Base-by-base conservation (phyloP, 2,113 vertebrate species). In the Mus pahari region DNA sequence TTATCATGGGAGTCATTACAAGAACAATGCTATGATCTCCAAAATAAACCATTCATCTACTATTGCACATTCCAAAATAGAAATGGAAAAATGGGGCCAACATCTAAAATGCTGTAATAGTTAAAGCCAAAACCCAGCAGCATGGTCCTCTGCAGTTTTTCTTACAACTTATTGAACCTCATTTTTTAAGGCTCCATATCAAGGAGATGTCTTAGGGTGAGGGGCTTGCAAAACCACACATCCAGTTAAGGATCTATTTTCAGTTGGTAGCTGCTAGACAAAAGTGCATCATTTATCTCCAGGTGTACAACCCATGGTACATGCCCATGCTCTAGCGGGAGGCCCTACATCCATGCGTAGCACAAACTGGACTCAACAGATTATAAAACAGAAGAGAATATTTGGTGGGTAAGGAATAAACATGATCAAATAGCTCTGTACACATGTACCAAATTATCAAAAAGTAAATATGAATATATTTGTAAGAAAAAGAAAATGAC, bases 31-130 rank as follows among this genome's bases (percentile, higher is more conserved):
- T 50, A 74, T 48, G 62, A 93, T 93, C 94, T 90, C 78, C 50
- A 94, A 83, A 55, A 48, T 39, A 90, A 42, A 89, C 7, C 19
- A 64, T 42, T 62, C 81, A 93, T 70, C 33, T 75, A 16, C 74
- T 81, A 90, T 0, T 84, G 79, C 92, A 31, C 39, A 88, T 77
- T 75, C 24, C 12, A 71, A 90, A 81, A 82, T 7, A 66, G 31
- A 79, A 93, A 73, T 42, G 45, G 78, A 96, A 94, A 94, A 84
- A 62, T 19, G 81, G 42, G 48, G 7, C 58, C n/a, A 42, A 33
- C 91, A 71, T n/a, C 92, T 55, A 94, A 94, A 96, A 89, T 75
- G 22, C 39, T 89, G 17, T 94, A 96, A 92, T 92, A 84, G 68
- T 64, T 94, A 53, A 58, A 94, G 5, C 4, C 19, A 20, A 92